phyloP scores from a whole-genome alignment of 2,113 vertebrate genomes.

The Motacilla tschutschensis region DNA sequence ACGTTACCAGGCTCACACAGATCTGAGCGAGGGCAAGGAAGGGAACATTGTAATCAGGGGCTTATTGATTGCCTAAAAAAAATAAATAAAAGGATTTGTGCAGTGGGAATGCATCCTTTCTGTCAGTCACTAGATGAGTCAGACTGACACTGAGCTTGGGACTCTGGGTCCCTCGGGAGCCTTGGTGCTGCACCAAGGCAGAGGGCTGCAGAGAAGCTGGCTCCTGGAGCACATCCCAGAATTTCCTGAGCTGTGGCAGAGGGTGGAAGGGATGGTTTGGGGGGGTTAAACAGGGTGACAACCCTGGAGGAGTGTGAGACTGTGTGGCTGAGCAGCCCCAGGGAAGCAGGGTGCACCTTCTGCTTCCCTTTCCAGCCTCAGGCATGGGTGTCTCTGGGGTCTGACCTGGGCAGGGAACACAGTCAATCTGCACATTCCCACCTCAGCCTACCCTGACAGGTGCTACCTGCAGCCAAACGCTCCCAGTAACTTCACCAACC shows the following conservation, averaged over 20 bases:
- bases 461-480: neutral
- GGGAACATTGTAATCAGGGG: neutral
- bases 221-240: neutral
- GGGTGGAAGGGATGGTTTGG: neutral
- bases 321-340: neutral
- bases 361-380: accelerated
- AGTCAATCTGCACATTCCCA: neutral
- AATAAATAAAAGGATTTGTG: neutral
- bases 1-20: neutral
- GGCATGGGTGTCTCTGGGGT: accelerated
- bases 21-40: neutral
- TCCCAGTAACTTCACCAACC: neutral
- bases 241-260: neutral
- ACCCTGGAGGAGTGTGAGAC: accelerated
- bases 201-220: neutral
- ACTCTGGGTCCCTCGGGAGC: neutral
- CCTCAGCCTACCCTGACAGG: neutral
- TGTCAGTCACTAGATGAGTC: neutral
- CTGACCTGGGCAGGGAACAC: neutral
- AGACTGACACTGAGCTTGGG: neutral
- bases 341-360: neutral
- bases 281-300: neutral
- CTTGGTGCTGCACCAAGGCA: neutral
- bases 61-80: constrained; percentile 20
- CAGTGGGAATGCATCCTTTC: neutral